Percentiles rank a stretch among this genome's conserved stretches.
Conservation (phyloP, 2,113 vertebrate genomes). For the Chloroceryle aenea region DNA sequence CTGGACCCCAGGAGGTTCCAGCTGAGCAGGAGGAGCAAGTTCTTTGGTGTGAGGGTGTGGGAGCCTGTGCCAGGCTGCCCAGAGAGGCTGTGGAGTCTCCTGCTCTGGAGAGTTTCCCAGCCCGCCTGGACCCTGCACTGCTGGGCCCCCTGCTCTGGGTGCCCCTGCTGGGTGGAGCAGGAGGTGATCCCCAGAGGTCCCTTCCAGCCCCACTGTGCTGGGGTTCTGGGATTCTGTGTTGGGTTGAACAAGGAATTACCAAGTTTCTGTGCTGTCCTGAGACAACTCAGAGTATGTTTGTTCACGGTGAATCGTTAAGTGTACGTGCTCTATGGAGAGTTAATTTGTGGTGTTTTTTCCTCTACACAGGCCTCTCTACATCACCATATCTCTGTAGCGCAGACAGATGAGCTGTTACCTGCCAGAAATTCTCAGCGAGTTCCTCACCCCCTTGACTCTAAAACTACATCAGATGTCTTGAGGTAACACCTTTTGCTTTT, state of each 20-base stretch:
- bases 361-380: constrained; percentile 89
- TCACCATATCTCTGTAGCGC: constrained; percentile 95
- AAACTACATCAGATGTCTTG: constrained; percentile 98
- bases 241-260: not conserved
- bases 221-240: not conserved
- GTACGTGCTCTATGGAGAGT: not conserved
- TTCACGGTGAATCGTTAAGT: not conserved
- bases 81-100: not conserved
- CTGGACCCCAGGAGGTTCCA: no score
- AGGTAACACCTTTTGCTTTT: constrained; percentile 77
- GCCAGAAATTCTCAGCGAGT: constrained; percentile 89
- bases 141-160: not conserved
- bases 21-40: no score
- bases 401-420: constrained; percentile 90
- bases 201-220: not conserved
- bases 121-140: no score
- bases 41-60: not conserved
- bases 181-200: not conserved
- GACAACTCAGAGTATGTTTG: not conserved
- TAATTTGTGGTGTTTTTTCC: not conserved
- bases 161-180: not conserved
- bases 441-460: constrained; percentile 95
- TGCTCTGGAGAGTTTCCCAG: not conserved
- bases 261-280: rapidly evolving
- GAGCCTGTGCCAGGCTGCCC: not conserved